phyloP scores from a whole-genome alignment of 2,888 invertebrate genomes.

The Himalopsyche tibetana region DNA sequence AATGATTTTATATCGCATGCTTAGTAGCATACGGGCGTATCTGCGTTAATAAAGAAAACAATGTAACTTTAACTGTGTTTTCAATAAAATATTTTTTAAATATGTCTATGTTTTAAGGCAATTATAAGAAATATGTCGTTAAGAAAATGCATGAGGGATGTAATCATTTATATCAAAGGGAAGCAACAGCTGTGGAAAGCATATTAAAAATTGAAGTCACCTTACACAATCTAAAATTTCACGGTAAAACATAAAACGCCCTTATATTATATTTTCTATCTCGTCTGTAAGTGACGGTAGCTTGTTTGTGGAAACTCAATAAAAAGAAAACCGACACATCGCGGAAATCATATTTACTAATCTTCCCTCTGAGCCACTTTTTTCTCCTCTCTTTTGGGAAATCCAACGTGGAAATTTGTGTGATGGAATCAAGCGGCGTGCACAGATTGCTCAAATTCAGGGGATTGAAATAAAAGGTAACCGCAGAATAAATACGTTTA shows the following conservation, averaged over 20 bases:
- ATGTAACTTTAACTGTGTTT: too few relatives aligned
- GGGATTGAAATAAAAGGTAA: conserved; percentile 48
- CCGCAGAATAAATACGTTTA: neutral
- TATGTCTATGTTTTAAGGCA: too few relatives aligned
- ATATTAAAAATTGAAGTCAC: conserved; percentile 31
- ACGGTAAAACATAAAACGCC: neutral
- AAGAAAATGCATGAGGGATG: neutral
- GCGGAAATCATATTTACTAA: conserved; percentile 65
- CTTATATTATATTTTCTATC: conserved; percentile 8
- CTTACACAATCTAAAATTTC: neutral
- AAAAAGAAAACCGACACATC: conserved; percentile 62
- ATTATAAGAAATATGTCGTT: neutral
- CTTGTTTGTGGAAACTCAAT: conserved; percentile 63
- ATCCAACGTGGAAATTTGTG: conserved; percentile 25
- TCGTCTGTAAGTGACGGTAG: conserved; percentile 49
- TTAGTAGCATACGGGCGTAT: too few relatives aligned
- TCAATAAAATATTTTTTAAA: too few relatives aligned
- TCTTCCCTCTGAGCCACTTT: conserved; percentile 60
- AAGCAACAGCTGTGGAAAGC: neutral
- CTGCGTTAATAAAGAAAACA: too few relatives aligned
- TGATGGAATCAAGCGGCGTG: conserved; percentile 50
- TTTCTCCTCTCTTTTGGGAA: conserved; percentile 50
- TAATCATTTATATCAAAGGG: neutral
- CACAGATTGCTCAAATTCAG: conserved; percentile 62
- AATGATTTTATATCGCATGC: too few relatives aligned